Evolutionary conservation across 2,113 vertebrate species (phyloP).

Genomic region (Tylochromis polylepis): DNA sequence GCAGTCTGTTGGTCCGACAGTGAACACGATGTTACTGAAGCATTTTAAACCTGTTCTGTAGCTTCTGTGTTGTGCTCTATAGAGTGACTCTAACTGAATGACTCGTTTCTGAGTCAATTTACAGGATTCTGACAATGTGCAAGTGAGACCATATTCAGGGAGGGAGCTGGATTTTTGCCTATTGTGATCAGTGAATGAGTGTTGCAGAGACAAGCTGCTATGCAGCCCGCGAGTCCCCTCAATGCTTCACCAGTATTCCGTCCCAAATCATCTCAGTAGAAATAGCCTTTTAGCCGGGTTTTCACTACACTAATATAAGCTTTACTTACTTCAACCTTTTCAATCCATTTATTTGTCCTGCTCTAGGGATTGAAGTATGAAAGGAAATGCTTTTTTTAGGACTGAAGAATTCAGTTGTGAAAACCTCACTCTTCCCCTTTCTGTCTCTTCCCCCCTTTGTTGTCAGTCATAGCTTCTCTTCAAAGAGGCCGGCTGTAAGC

Average conservation of each 20-base stretch:
- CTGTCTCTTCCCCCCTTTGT: slow-evolving; percentile 24
- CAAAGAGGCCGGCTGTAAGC: slow-evolving; percentile 19
- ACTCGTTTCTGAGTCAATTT: slow-evolving; percentile 59
- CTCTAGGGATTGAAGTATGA: slow-evolving; percentile 13
- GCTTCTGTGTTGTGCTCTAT: slow-evolving; percentile 16
- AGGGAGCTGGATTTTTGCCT: slow-evolving; percentile 42
- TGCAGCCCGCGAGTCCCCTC: slow-evolving; percentile 2
- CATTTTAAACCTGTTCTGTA: slow-evolving; percentile 39
- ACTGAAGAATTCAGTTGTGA: slow-evolving; percentile 30
- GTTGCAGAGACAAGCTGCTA: not conserved
- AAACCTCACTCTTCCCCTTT: slow-evolving; percentile 27
- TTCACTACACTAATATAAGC: slow-evolving; percentile 21
- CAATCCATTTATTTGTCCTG: slow-evolving; percentile 23
- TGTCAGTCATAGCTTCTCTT: slow-evolving; percentile 52
- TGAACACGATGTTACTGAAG: slow-evolving; percentile 33
- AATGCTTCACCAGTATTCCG: slow-evolving; percentile 14
- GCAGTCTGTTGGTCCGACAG: slow-evolving; percentile 15
- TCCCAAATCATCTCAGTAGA: slow-evolving; percentile 13
- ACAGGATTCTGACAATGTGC: slow-evolving; percentile 45
- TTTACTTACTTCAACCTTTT: slow-evolving; percentile 41
- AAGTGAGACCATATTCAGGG: slow-evolving; percentile 42
- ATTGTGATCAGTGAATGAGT: slow-evolving; percentile 56
- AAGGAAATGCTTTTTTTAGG: slow-evolving; percentile 18
- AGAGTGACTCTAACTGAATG: slow-evolving; percentile 48
- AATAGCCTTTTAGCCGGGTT: slow-evolving; percentile 32